Percentiles rank a stretch among this genome's conserved stretches.
Conservation (phyloP, 2,797 vertebrate genomes). For the Spheniscus humboldti region DNA sequence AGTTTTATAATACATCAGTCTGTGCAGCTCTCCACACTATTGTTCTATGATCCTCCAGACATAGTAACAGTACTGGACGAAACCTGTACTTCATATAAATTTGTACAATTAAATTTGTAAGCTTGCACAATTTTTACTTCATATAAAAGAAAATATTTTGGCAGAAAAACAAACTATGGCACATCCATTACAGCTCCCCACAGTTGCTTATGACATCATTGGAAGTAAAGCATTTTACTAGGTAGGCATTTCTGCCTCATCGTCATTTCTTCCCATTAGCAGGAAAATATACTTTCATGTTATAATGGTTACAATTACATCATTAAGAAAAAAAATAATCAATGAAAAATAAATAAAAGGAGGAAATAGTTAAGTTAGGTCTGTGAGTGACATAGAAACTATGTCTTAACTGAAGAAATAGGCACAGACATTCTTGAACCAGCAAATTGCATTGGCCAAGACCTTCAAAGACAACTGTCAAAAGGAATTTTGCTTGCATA, state of each 20-base stretch:
- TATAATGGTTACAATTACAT: not conserved
- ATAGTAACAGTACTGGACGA: too few species aligned
- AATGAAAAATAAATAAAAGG: not conserved
- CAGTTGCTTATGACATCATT: too few species aligned
- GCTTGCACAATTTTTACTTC: too few species aligned
- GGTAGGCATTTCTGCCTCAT: not conserved
- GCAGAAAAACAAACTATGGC: too few species aligned
- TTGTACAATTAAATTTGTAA: too few species aligned
- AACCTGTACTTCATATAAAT: too few species aligned
- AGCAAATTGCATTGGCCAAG: not conserved
- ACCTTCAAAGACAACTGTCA: not conserved
- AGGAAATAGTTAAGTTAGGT: not conserved
- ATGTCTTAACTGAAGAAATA: not conserved
- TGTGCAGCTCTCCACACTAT: too few species aligned
- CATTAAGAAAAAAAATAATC: not conserved
- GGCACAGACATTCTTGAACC: not conserved
- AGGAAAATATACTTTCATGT: not conserved
- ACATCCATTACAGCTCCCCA: too few species aligned
- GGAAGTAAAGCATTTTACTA: too few species aligned
- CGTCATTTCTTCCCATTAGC: not conserved
- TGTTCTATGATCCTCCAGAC: too few species aligned
- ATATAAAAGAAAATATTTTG: too few species aligned
- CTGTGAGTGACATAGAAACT: not conserved
- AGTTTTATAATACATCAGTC: too few species aligned
- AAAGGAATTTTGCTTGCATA: not conserved